Evolutionary conservation across 2,888 invertebrate species (phyloP).

Genomic region (Macrosoma leucophasiata): DNA sequence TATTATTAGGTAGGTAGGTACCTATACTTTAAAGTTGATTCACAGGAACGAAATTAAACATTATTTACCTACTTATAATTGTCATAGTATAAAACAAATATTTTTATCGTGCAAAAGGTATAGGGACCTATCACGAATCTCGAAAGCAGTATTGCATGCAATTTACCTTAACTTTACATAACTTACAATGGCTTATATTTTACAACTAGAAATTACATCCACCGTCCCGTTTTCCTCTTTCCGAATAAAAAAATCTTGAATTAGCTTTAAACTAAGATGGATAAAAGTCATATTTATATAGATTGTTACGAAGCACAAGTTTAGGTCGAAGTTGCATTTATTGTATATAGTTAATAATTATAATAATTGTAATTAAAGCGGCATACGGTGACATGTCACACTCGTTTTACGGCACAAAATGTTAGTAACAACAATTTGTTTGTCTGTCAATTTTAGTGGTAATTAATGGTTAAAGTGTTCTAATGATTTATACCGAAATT

Average conservation of each 20-base stretch:
- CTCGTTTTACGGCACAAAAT: constrained; percentile 75
- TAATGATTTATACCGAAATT: constrained; percentile 56
- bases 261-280: constrained; percentile 64
- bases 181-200: constrained; percentile 51
- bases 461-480: constrained; percentile 44
- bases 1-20: too few relatives aligned
- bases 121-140: too few relatives aligned
- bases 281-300: constrained; percentile 69
- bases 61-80: too few relatives aligned
- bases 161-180: constrained; percentile 33
- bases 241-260: constrained; percentile 56
- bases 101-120: too few relatives aligned
- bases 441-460: constrained; percentile 71
- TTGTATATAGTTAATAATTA: constrained; percentile 72
- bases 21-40: too few relatives aligned
- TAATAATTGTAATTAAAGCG: constrained; percentile 56
- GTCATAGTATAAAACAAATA: too few relatives aligned
- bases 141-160: constrained; percentile 32
- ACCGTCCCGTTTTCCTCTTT: constrained; percentile 74
- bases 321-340: constrained; percentile 72
- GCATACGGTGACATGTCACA: constrained; percentile 68
- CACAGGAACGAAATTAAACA: too few relatives aligned
- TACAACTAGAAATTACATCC: constrained; percentile 60
- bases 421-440: constrained; percentile 65
- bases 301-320: constrained; percentile 75